Percentiles rank a stretch among this genome's conserved stretches.
These are phyloP conservation scores for Heteropelma amictum DNA, from an alignment of 2,888 invertebrate species.

Conservation along the genomic window DNA sequence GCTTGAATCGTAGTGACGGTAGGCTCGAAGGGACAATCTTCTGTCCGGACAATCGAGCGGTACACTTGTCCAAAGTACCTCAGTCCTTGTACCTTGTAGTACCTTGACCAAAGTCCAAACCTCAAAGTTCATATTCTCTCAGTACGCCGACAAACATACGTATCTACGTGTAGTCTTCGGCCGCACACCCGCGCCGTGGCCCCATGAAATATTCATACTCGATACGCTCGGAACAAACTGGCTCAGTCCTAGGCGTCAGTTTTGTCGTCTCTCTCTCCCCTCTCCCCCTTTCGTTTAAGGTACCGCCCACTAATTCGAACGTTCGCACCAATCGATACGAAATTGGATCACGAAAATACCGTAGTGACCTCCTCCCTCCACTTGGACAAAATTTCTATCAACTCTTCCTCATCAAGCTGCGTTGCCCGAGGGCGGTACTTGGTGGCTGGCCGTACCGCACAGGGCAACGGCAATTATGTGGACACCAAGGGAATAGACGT, in stretches of 20 bases:
- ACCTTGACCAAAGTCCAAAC: conserved; percentile 47
- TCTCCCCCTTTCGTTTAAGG: neutral
- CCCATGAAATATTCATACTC: conserved; percentile 57
- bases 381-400: conserved; percentile 10
- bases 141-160: conserved; percentile 6
- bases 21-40: too few relatives aligned
- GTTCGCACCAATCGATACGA: conserved; percentile 52
- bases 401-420: conserved; percentile 31
- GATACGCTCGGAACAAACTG: conserved; percentile 55
- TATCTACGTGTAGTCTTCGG: conserved; percentile 32
- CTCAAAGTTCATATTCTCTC: conserved; percentile 6
- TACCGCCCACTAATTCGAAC: conserved; percentile 45
- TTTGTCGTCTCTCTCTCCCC: conserved; percentile 23
- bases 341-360: conserved; percentile 54
- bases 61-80: too few relatives aligned
- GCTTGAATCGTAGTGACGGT: too few relatives aligned
- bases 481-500: neutral
- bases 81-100: conserved; percentile 36
- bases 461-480: conserved; percentile 13
- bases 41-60: too few relatives aligned
- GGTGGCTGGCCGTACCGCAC: conserved; percentile 9
- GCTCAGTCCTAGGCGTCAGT: conserved; percentile 44
- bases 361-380: neutral
- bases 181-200: conserved; percentile 40
- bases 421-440: conserved; percentile 19